Conservation (phyloP, 2,888 invertebrate species). For the Polydrusus pterygomalis region DNA sequence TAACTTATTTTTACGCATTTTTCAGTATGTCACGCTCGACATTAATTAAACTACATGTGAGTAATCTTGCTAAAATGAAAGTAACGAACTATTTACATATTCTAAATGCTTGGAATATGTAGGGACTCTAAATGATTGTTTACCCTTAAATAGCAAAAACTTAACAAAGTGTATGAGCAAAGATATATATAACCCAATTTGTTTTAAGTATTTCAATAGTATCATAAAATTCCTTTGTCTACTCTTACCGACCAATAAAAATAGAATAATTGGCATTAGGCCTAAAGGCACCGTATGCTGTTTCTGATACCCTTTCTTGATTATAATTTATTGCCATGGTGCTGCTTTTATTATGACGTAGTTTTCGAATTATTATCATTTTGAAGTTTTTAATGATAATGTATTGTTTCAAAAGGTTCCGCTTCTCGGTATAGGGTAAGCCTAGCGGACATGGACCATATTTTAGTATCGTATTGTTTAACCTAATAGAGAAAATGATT, state of each 20-base stretch:
- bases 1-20: too few species aligned
- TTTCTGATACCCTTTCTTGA: constrained; percentile 61
- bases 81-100: too few species aligned
- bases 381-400: constrained; percentile 27
- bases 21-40: too few species aligned
- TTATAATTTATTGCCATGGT: constrained; percentile 65
- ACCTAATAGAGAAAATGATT: too few species aligned
- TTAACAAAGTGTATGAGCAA: too few species aligned
- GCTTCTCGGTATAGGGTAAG: neutral
- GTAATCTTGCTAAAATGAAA: too few species aligned
- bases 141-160: too few species aligned
- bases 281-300: constrained; percentile 50
- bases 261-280: constrained; percentile 58
- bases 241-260: constrained; percentile 57
- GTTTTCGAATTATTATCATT: constrained; percentile 32
- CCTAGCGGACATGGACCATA: too few species aligned
- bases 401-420: constrained; percentile 21
- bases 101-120: too few species aligned
- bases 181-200: constrained; percentile 27
- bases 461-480: too few species aligned
- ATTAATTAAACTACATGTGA: too few species aligned
- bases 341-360: constrained; percentile 53
- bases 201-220: constrained; percentile 22
- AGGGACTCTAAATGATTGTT: too few species aligned
- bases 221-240: constrained; percentile 55